Evolutionary conservation across 2,888 invertebrate species (phyloP).

Genomic region (Anthophora plumipes): DNA sequence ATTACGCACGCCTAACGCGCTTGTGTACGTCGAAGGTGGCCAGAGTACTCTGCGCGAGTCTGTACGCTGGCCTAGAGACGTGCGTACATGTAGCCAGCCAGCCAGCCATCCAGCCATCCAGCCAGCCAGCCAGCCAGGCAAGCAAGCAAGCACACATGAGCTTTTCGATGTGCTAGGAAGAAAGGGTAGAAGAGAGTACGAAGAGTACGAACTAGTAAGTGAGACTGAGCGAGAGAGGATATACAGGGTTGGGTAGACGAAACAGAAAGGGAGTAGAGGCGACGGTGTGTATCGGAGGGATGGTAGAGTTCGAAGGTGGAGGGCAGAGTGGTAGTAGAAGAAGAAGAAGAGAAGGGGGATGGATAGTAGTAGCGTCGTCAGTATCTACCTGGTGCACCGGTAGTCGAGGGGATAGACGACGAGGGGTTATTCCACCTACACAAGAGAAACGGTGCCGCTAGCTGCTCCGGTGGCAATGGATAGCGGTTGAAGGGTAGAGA

Average conservation of each 20-base stretch:
- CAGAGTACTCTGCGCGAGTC: conserved; percentile 12
- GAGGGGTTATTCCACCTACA: conserved; percentile 51
- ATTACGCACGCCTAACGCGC: conserved; percentile 74
- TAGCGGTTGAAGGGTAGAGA: conserved; percentile 71
- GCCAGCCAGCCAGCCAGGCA: background rate
- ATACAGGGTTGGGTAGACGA: conserved; percentile 22
- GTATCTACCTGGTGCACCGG: conserved; percentile 74
- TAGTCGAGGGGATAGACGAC: conserved; percentile 59
- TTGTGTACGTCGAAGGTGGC: conserved; percentile 51
- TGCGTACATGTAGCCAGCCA: background rate
- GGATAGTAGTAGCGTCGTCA: conserved; percentile 67
- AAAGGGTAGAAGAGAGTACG: conserved; percentile 18
- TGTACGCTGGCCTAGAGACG: conserved; percentile 19
- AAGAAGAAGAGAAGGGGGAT: conserved; percentile 25
- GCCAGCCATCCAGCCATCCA: background rate
- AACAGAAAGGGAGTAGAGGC: conserved; percentile 49
- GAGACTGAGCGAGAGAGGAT: background rate
- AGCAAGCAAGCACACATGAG: conserved; percentile 6
- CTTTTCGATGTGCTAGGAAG: conserved; percentile 27
- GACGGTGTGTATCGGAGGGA: conserved; percentile 46
- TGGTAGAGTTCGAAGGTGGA: conserved; percentile 61
- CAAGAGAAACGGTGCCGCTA: conserved; percentile 43
- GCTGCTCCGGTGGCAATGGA: conserved; percentile 62
- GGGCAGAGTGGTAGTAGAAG: conserved; percentile 31
- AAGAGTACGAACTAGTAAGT: conserved; percentile 8